Conservation (phyloP, 2,797 vertebrate species). For the Poecilia picta region DNA sequence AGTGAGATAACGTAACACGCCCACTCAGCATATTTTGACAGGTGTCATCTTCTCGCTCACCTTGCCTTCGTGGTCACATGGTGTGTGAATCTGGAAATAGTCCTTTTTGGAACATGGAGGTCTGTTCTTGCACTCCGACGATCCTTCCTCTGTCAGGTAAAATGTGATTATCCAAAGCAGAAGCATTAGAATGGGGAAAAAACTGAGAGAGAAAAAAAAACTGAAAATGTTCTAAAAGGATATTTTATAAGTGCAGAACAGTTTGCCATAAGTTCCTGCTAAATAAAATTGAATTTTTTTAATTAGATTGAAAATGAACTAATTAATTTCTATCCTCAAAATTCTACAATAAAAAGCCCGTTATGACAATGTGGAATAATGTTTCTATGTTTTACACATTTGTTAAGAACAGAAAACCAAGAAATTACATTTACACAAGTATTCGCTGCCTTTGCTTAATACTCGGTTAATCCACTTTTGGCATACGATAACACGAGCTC, state of each 20-base stretch:
- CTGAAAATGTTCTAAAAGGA: background rate
- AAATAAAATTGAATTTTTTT: background rate
- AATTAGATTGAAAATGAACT: too few species aligned
- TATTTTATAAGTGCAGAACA: background rate
- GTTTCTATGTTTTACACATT: background rate
- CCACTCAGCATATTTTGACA: background rate
- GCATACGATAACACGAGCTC: background rate
- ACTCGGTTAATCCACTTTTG: background rate
- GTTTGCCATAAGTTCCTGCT: background rate
- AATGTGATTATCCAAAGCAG: background rate
- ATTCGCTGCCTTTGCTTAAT: too few species aligned
- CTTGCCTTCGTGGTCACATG: constrained; percentile 92
- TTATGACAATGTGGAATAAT: background rate
- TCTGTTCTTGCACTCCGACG: constrained; percentile 82
- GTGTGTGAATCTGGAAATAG: constrained; percentile 94
- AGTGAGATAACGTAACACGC: background rate
- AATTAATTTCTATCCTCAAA: background rate
- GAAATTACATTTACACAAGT: background rate
- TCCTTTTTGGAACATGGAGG: constrained; percentile 91
- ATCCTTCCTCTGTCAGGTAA: constrained; percentile 86
- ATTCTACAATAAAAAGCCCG: background rate
- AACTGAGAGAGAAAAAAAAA: background rate
- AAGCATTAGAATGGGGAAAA: background rate
- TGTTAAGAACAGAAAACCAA: background rate
- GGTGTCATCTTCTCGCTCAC: constrained; percentile 71